Conservation (phyloP, 37 sponge, comb jelly and placozoan genomes). For the Beroe forskalii region DNA sequence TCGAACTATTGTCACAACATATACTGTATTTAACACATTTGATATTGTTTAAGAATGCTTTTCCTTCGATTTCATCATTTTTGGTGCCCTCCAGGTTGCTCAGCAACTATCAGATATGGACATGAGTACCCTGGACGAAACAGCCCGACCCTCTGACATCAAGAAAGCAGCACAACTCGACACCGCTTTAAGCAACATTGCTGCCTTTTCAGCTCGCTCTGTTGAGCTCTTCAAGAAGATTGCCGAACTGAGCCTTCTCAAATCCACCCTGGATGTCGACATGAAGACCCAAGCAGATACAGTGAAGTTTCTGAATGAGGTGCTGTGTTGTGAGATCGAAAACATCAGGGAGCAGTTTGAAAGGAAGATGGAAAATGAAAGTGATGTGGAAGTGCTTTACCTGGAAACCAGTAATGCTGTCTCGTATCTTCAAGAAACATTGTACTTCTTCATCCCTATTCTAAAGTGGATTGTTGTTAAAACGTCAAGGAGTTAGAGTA, state of each 20-base stretch:
- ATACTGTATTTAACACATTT: too few relatives aligned
- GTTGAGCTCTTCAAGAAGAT: conserved; percentile 65
- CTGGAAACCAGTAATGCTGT: conserved; percentile 62
- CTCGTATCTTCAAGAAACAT: conserved; percentile 50
- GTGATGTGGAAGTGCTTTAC: conserved; percentile 7
- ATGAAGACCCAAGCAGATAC: conserved; percentile 64
- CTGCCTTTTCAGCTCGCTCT: conserved; percentile 36
- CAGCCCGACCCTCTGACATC: conserved; percentile 40
- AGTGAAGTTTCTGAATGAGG: conserved; percentile 59
- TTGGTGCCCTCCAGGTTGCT: background rate
- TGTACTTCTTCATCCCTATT: conserved; percentile 58
- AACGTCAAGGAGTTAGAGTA: conserved; percentile 23
- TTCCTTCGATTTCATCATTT: too few relatives aligned
- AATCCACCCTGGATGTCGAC: conserved; percentile 52
- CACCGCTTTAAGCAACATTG: background rate
- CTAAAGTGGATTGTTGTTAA: conserved; percentile 62
- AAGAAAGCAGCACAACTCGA: conserved; percentile 5
- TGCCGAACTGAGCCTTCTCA: conserved; percentile 48
- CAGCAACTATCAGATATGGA: conserved; percentile 39
- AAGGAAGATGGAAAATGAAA: conserved; percentile 17
- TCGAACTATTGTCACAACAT: too few relatives aligned
- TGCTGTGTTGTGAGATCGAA: conserved; percentile 57
- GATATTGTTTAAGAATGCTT: too few relatives aligned
- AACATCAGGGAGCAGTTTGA: conserved; percentile 48
- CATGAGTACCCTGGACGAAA: conserved; percentile 58